Evolutionary conservation across 2,888 invertebrate species (phyloP), one percentile per base, ranked within the genome.

Genomic region (Odiellus spinosus): DNA sequence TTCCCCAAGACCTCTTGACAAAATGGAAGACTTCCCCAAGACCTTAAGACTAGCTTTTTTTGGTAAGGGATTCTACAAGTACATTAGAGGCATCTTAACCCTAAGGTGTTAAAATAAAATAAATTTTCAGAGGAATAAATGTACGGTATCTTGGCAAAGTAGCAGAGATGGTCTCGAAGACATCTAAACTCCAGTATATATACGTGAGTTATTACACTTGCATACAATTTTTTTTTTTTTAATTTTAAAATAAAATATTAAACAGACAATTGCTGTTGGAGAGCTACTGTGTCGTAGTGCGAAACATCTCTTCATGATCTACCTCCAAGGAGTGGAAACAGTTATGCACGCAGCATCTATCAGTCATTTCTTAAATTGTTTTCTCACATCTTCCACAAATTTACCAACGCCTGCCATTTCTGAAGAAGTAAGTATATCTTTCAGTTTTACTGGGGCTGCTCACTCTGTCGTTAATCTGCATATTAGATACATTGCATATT

Each of bases 101-200:
- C n/a, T n/a, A n/a, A n/a, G n/a, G n/a, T n/a, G n/a, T n/a, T n/a
- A n/a, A n/a, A n/a, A n/a, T n/a, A n/a, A n/a, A n/a, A n/a, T n/a
- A n/a, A n/a, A n/a, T n/a, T 53, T 47, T 15, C 21, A 58, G 86
- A 55, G 98, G 98, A 56, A 91, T 98, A 61, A 98, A 98, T 70
- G 80, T 96, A 56, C 77, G 96, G 48, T 99, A 98, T 67, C 73
- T 99, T 55, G 96, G 96, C 42, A 85, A 87, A 70, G 80, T 98
- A 40, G 81, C 85, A 40, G 75, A 76, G 50, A 76, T 82, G 64
- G 70, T 95, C 43, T 69, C 74, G 1, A 79, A 82, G 63, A 79
- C 85, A 60, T 76, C 81, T 48, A 77, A 79, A 54, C 73, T 95
- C 47, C 76, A 82, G 54, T 95, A 95, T 69, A 72, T 69, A 21